Conservation (phyloP, 2,113 vertebrate genomes). For the Syngnathus scovelli region DNA sequence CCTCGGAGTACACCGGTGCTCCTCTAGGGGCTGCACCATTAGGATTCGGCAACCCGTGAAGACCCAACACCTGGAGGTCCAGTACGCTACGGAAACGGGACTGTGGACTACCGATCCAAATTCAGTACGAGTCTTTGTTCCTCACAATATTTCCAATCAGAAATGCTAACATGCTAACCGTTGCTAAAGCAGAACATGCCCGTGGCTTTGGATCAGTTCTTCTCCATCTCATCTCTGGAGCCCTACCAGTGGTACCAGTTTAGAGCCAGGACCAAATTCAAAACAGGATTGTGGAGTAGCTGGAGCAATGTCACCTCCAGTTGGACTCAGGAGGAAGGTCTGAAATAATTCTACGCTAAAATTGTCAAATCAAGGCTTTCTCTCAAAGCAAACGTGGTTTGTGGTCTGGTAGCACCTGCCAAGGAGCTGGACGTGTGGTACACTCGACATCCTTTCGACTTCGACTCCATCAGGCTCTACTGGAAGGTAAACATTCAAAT, state of each 20-base stretch:
- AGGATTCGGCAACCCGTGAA: slow-evolving; percentile 5
- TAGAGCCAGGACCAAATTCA: slow-evolving; percentile 55
- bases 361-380: neutral
- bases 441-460: slow-evolving; percentile 8
- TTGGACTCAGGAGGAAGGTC: slow-evolving; percentile 67
- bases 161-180: neutral
- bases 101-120: slow-evolving; percentile 36
- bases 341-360: neutral
- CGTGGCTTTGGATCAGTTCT: neutral
- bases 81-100: slow-evolving; percentile 22
- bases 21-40: slow-evolving; percentile 44
- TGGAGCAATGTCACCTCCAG: slow-evolving; percentile 49
- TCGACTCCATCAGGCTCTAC: slow-evolving; percentile 30
- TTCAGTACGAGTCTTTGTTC: slow-evolving; percentile 36
- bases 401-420: slow-evolving; percentile 46
- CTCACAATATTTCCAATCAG: too few relatives aligned
- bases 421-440: slow-evolving; percentile 64
- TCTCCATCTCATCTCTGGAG: slow-evolving; percentile 45
- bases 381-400: neutral
- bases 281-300: slow-evolving; percentile 62
- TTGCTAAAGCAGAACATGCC: slow-evolving; percentile 27
- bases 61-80: slow-evolving; percentile 46
- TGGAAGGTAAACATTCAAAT: slow-evolving; percentile 53
- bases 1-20: slow-evolving; percentile 32
- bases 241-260: slow-evolving; percentile 51